These are phyloP conservation scores for Bovichtus variegatus DNA, from an alignment of 2,797 vertebrate genomes.

Conservation along the genomic window DNA sequence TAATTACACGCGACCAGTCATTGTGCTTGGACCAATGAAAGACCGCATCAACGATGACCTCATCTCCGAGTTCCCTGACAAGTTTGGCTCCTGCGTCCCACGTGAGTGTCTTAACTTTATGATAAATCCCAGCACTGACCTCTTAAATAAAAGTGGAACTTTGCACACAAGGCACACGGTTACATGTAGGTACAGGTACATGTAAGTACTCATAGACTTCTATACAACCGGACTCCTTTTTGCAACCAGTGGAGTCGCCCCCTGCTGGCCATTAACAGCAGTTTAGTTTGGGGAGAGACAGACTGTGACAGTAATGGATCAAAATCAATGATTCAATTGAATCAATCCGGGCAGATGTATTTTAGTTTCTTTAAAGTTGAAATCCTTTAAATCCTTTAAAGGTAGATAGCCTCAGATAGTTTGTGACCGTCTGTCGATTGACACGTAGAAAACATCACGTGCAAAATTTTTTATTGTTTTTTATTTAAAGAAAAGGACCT, in stretches of 20 bases:
- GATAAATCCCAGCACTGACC: neutral
- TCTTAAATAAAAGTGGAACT: neutral
- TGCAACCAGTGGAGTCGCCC: too few relatives aligned
- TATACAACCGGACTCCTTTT: too few relatives aligned
- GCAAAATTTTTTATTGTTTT: too few relatives aligned
- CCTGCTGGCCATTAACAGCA: too few relatives aligned
- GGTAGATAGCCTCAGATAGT: neutral
- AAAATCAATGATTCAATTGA: too few relatives aligned
- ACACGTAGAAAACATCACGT: neutral
- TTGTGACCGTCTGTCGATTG: neutral
- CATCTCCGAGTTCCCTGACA: conserved; percentile 98
- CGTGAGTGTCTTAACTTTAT: conserved; percentile 86
- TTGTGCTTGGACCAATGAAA: conserved; percentile 97
- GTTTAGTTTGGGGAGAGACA: too few relatives aligned
- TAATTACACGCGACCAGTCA: conserved; percentile 95
- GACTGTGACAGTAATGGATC: too few relatives aligned
- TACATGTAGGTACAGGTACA: too few relatives aligned
- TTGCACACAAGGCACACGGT: neutral
- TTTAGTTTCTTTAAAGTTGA: neutral
- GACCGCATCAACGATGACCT: conserved; percentile 98
- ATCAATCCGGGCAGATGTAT: neutral
- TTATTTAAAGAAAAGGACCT: neutral
- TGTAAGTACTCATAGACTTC: too few relatives aligned
- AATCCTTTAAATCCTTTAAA: too few relatives aligned
- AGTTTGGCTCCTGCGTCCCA: conserved; percentile 98